Base-by-base conservation (phyloP, 2,888 invertebrate species). In the Mythimna pallens region DNA sequence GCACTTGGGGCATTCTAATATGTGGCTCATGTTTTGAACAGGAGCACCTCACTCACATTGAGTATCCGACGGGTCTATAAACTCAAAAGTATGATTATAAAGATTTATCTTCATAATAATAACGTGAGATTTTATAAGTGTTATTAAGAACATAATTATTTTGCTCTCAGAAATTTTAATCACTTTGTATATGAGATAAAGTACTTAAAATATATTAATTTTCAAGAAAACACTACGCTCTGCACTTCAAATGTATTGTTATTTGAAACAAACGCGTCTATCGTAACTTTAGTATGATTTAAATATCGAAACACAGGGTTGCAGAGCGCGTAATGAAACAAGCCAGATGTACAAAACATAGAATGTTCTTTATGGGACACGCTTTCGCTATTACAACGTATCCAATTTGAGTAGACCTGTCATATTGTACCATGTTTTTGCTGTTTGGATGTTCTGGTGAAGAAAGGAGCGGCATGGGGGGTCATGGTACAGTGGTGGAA, bases 281-380 rank as follows among this genome's bases (percentile, higher is more conserved):
- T 71, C 71, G 70, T 87, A 88, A 89, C 83, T 89, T 86, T 83
- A 75, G 78, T 74, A 79, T 84, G 80, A 83, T 86, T 88, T 89
- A 88, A 88, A 89, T 90, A 88, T 88, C 87, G 86, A 86, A 88
- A 84, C 87, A 87, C 87, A 85, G 85, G 63, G 71, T 72, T 77
- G 68, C 80, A 73, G 70, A 72, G 74, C 76, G 87, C 88, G 90
- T 93, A 93, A 94, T 94, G 94, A 94, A 94, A 94, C 92, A 93
- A 93, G 91, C 93, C 93, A 93, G 93, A 94, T 93, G 93, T 93
- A 93, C 92, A 92, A 92, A 93, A 93, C 92, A 94, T 92, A 92
- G 91, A 92, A 93, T 92, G 93, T 94, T 93, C 94, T 94, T 94
- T 94, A 94, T 93, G 93, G 89, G 91, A 93, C 94, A 94, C 92